Conservation (phyloP, 2,888 invertebrate genomes). For the Gibbula magus region DNA sequence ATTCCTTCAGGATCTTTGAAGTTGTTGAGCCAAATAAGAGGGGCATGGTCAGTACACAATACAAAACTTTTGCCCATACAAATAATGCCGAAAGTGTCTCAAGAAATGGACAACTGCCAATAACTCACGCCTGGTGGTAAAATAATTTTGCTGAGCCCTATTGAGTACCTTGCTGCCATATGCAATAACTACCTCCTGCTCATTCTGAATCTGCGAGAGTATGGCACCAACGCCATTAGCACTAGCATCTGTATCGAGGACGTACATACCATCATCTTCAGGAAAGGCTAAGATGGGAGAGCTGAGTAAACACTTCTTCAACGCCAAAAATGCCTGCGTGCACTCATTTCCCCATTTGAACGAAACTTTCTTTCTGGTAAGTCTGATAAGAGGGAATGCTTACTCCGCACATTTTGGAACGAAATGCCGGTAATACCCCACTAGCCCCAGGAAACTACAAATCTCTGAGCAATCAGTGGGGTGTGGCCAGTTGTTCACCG, state of each 20-base stretch:
- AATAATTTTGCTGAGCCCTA: not conserved
- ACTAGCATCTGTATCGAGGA: constrained; percentile 5
- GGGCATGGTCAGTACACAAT: too few relatives aligned
- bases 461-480: too few relatives aligned
- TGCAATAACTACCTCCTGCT: constrained; percentile 9
- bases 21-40: too few relatives aligned
- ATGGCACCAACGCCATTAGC: not conserved
- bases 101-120: constrained; percentile 14
- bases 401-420: too few relatives aligned
- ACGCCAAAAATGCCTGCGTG: not conserved
- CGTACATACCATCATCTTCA: not conserved
- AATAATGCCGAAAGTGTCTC: constrained; percentile 10
- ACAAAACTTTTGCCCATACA: too few relatives aligned
- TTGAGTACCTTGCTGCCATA: constrained; percentile 6
- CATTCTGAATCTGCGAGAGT: not conserved
- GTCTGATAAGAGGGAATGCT: too few relatives aligned
- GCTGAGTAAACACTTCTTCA: not conserved
- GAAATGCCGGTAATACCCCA: too few relatives aligned
- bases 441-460: too few relatives aligned
- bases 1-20: too few relatives aligned
- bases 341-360: not conserved
- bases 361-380: too few relatives aligned
- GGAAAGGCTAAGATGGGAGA: not conserved
- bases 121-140: constrained; percentile 21
- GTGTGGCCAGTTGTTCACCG: too few relatives aligned